Evolutionary conservation across 2,113 vertebrate species (phyloP).

Genomic region (Eulemur macaco): DNA sequence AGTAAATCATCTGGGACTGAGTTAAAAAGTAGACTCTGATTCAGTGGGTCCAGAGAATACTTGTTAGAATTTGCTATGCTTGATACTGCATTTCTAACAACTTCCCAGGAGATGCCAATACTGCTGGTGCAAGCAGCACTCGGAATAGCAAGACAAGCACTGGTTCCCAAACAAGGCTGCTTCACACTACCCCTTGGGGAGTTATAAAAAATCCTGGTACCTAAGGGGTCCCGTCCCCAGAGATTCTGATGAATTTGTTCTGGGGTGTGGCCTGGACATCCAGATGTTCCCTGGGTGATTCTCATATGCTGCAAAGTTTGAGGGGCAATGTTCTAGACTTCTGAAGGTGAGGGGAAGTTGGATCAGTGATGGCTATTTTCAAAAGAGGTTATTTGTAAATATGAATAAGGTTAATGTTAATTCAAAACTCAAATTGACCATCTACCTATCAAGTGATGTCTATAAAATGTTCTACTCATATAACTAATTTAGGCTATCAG

Average conservation of each 20-base stretch:
- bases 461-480: not conserved
- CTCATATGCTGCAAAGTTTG: not conserved
- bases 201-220: not conserved
- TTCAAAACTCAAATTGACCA: not conserved
- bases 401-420: not conserved
- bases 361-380: not conserved
- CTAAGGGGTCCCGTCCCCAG: not conserved
- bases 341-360: not conserved
- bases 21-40: not conserved
- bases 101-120: not conserved
- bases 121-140: not conserved
- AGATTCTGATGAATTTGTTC: not conserved
- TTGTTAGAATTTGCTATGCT: too few species aligned
- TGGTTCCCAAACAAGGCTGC: not conserved
- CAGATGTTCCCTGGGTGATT: not conserved
- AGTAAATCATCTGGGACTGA: not conserved
- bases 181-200: not conserved
- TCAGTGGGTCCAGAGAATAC: not conserved
- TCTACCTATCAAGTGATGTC: not conserved
- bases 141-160: not conserved
- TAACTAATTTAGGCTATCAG: conserved; percentile 33
- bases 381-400: conserved; percentile 35
- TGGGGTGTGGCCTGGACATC: not conserved
- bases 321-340: not conserved
- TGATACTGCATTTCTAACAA: not conserved